These are phyloP conservation scores for Scaptomyza reducta DNA, from an alignment of 2,888 invertebrate genomes.

Conservation along the genomic window DNA sequence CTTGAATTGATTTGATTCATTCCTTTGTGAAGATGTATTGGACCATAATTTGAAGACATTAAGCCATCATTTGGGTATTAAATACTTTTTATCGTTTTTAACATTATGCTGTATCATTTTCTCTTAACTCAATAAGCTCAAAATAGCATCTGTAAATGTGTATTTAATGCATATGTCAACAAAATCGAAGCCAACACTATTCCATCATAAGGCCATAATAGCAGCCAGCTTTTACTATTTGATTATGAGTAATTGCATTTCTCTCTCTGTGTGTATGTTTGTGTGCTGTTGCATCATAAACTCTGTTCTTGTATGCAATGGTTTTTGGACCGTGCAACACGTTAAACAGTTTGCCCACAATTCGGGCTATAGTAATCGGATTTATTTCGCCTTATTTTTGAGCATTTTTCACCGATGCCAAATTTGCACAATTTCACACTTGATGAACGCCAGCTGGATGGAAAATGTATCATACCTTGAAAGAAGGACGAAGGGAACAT, in stretches of 20 bases:
- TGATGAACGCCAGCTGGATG: constrained; percentile 50
- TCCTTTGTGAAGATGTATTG: no score
- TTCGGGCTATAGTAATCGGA: constrained; percentile 59
- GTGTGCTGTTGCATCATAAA: background rate
- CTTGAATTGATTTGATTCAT: no score
- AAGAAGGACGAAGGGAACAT: background rate
- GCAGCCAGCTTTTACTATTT: background rate
- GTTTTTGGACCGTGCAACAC: constrained; percentile 16
- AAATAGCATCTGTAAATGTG: background rate
- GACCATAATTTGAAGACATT: no score
- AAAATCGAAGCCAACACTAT: background rate
- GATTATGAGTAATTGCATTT: background rate
- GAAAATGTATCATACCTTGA: no score
- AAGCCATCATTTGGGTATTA: no score
- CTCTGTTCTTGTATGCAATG: constrained; percentile 6
- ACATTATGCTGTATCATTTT: no score
- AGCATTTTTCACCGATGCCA: constrained; percentile 28
- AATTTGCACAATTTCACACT: constrained; percentile 45
- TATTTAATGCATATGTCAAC: constrained; percentile 8
- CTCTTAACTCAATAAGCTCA: no score
- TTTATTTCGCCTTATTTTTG: constrained; percentile 50
- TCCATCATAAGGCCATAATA: constrained; percentile 2
- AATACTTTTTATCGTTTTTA: no score
- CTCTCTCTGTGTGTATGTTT: constrained; percentile 2
- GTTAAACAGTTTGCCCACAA: constrained; percentile 52